phyloP scores from a whole-genome alignment of 92 coral and sea anemone genomes.

The Montipora capitata region DNA sequence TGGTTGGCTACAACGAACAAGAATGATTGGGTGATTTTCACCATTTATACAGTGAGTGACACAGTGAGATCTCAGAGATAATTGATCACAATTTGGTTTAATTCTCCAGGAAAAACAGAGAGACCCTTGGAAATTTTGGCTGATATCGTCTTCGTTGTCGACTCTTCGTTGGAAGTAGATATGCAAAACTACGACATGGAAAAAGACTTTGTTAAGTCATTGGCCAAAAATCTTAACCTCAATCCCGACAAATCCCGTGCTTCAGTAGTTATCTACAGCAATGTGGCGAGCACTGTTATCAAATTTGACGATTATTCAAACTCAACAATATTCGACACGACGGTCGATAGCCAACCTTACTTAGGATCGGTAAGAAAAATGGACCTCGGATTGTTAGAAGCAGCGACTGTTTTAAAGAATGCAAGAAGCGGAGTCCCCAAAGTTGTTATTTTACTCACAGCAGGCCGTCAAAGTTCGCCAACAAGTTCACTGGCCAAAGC shows the following conservation, averaged over 20 bases:
- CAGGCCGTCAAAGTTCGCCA: constrained; percentile 50
- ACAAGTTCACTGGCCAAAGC: background rate
- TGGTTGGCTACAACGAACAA: too few species aligned
- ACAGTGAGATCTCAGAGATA: background rate
- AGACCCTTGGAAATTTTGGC: constrained; percentile 22
- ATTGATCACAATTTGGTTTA: background rate
- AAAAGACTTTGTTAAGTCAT: constrained; percentile 82
- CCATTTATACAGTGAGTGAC: too few species aligned
- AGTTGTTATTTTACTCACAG: constrained; percentile 64
- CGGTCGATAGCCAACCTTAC: constrained; percentile 57
- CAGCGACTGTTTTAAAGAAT: constrained; percentile 22
- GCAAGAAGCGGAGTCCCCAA: constrained; percentile 44
- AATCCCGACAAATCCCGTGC: constrained; percentile 80
- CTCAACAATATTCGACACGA: constrained; percentile 30
- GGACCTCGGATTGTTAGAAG: constrained; percentile 55
- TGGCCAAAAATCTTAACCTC: constrained; percentile 74
- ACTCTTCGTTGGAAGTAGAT: constrained; percentile 79
- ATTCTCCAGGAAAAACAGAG: background rate
- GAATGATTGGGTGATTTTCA: too few species aligned
- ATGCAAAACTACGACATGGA: constrained; percentile 64
- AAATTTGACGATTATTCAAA: constrained; percentile 61
- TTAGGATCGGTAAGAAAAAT: constrained; percentile 70
- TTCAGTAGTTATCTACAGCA: constrained; percentile 80
- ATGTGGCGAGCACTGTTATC: constrained; percentile 40
- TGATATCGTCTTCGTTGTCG: constrained; percentile 76